Evolutionary conservation across 2,888 invertebrate species (phyloP).

Genomic region (Reticulitermes lucifugus): DNA sequence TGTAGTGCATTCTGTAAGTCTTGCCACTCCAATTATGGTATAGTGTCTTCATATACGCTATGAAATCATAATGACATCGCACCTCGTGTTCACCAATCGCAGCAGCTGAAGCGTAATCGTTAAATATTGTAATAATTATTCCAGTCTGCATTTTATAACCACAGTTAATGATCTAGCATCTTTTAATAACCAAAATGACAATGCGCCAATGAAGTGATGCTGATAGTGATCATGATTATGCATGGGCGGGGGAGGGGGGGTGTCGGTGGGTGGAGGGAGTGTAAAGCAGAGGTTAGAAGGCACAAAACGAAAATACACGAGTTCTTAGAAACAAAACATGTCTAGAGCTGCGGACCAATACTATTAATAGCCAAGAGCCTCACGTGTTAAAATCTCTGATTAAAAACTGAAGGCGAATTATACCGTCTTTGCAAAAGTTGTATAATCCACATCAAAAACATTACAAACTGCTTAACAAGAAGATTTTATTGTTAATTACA

Average conservation of each 20-base stretch:
- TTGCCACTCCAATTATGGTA: no score
- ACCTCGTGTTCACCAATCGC: no score
- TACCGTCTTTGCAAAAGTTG: not conserved
- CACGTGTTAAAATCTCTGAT: slow-evolving; percentile 11
- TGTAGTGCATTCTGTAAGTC: no score
- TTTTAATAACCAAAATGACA: no score
- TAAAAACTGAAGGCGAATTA: slow-evolving; percentile 11
- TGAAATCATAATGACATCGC: no score
- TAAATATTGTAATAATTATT: no score
- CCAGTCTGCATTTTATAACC: no score
- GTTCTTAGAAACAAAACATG: slow-evolving; percentile 11
- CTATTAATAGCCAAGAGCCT: not conserved
- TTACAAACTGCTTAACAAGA: no score
- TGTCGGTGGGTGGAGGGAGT: not conserved
- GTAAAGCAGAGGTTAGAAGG: not conserved
- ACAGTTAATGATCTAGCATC: no score
- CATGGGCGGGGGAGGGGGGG: not conserved
- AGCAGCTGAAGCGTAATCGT: no score
- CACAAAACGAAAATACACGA: slow-evolving; percentile 1
- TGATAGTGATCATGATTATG: not conserved
- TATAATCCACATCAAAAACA: not conserved
- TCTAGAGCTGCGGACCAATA: not conserved
- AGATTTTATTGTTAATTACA: no score
- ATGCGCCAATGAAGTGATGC: not conserved
- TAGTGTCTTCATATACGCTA: no score